Conservation (phyloP, 1,140 invertebrate genomes). For the Drosophila virilis region DNA sequence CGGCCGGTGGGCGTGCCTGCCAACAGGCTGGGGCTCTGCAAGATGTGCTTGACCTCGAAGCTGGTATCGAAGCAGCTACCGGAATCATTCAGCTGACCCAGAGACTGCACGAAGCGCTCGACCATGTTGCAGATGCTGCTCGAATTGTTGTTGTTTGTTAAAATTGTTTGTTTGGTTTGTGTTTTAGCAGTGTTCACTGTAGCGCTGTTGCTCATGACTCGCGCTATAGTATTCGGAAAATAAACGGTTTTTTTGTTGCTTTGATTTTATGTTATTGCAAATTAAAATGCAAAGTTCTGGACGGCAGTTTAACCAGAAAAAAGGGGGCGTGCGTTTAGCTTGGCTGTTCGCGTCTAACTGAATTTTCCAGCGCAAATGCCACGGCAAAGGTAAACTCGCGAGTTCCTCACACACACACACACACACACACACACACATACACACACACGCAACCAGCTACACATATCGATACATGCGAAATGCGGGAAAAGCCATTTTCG, state of each 20-base stretch:
- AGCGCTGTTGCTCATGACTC: constrained; percentile 55
- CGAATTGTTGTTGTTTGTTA: constrained; percentile 6
- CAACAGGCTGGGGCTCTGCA: constrained; percentile 36
- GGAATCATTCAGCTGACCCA: constrained; percentile 78
- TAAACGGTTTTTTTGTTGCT: constrained; percentile 18
- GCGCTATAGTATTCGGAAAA: constrained; percentile 19
- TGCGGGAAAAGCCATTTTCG: constrained; percentile 37
- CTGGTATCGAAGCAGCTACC: constrained; percentile 79
- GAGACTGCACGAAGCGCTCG: constrained; percentile 74
- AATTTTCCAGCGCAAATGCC: constrained; percentile 59
- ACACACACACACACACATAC: constrained; percentile 16
- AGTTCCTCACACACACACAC: background rate
- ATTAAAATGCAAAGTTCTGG: constrained; percentile 63
- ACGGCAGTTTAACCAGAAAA: constrained; percentile 7
- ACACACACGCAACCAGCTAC: constrained; percentile 11
- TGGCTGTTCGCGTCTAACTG: constrained; percentile 62
- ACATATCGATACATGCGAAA: constrained; percentile 13
- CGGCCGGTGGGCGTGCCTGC: constrained; percentile 29
- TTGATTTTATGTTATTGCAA: constrained; percentile 31
- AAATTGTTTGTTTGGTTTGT: constrained; percentile 16
- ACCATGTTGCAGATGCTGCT: constrained; percentile 65
- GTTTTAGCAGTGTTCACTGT: constrained; percentile 27
- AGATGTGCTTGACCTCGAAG: constrained; percentile 78
- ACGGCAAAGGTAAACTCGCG: constrained; percentile 65
- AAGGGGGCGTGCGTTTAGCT: constrained; percentile 50